Conservation (phyloP, 1,140 invertebrate genomes). For the Telenomus remus region DNA sequence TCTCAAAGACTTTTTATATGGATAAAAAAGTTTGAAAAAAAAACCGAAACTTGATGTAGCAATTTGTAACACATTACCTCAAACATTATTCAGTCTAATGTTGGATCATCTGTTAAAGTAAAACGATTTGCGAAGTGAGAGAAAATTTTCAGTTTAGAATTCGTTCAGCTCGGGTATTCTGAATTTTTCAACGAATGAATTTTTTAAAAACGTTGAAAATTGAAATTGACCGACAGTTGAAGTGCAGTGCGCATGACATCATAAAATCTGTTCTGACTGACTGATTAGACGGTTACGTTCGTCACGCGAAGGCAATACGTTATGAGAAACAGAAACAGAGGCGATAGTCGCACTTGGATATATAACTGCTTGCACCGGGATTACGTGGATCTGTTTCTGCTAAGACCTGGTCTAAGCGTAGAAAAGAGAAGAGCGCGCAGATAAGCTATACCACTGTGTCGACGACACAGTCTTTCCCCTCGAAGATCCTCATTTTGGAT, state of each 20-base stretch:
- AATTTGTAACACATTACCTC: too few species aligned
- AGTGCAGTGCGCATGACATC: slow-evolving; percentile 1
- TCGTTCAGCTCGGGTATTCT: too few species aligned
- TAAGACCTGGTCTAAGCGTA: slow-evolving; percentile 32
- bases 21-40: too few species aligned
- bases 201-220: too few species aligned
- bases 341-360: slow-evolving; percentile 28
- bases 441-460: slow-evolving; percentile 10
- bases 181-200: too few species aligned
- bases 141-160: too few species aligned
- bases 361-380: slow-evolving; percentile 26
- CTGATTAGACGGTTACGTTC: slow-evolving; percentile 28
- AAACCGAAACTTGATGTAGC: too few species aligned
- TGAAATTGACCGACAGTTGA: too few species aligned
- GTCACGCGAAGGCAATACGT: slow-evolving; percentile 23
- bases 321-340: slow-evolving; percentile 11
- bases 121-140: too few species aligned
- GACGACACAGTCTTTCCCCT: slow-evolving; percentile 9
- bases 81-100: too few species aligned
- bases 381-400: slow-evolving; percentile 41
- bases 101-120: too few species aligned
- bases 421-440: slow-evolving; percentile 29
- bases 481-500: background rate
- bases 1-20: too few species aligned
- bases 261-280: slow-evolving; percentile 32